These are phyloP conservation scores for Steromphala cineraria DNA, from an alignment of 2,888 invertebrate species.

Conservation along the genomic window DNA sequence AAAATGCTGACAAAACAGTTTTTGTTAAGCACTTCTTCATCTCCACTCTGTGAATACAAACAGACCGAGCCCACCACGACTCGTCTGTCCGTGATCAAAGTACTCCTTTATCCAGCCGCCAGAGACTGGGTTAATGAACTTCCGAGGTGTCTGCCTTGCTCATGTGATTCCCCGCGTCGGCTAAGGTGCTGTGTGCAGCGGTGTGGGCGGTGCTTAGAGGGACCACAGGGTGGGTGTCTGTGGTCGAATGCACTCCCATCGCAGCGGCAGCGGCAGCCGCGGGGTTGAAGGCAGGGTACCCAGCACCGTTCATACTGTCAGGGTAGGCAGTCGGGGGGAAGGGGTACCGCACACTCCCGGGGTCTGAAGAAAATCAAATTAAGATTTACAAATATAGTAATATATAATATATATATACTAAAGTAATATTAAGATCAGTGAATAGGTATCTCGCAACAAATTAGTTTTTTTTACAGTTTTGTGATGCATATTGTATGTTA, in stretches of 20 bases:
- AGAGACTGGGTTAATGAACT: neutral
- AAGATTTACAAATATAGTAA: no score
- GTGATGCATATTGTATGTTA: no score
- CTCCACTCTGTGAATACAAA: no score
- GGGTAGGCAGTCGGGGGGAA: conserved; percentile 55
- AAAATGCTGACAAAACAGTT: no score
- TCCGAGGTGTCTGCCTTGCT: conserved; percentile 63
- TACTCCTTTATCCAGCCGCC: no score
- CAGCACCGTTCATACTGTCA: conserved; percentile 67
- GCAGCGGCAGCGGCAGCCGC: conserved; percentile 64
- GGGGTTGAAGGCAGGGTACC: conserved; percentile 61
- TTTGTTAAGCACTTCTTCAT: no score
- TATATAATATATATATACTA: no score
- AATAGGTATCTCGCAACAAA: no score
- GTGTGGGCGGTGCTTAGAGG: conserved; percentile 61
- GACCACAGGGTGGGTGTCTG: conserved; percentile 65
- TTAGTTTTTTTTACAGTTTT: no score
- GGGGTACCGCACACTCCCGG: conserved; percentile 51
- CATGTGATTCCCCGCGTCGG: conserved; percentile 65
- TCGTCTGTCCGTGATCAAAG: no score
- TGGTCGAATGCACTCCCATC: conserved; percentile 68
- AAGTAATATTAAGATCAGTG: no score
- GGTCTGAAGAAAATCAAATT: conserved; percentile 4
- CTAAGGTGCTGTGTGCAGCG: conserved; percentile 38
- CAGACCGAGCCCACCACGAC: no score